These are phyloP conservation scores for Lamprotornis superbus DNA, from an alignment of 2,113 vertebrate genomes.

Conservation along the genomic window DNA sequence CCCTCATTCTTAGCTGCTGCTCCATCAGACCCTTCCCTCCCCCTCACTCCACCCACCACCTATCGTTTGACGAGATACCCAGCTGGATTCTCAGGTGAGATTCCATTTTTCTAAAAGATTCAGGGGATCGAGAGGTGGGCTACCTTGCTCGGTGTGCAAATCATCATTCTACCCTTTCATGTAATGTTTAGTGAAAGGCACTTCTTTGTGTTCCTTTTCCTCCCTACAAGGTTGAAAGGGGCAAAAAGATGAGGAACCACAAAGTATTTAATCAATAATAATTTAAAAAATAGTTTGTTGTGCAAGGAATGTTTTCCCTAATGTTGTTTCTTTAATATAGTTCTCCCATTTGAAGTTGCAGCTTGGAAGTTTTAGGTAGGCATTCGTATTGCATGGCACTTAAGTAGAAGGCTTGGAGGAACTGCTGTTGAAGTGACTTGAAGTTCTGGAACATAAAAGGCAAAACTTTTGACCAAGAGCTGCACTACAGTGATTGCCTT, in stretches of 20 bases:
- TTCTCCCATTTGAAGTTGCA: not conserved
- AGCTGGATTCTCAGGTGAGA: constrained; percentile 68
- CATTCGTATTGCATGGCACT: not conserved
- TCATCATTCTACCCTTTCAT: not conserved
- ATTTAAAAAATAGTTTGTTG: not conserved
- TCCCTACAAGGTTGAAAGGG: not conserved
- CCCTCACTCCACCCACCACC: constrained; percentile 31
- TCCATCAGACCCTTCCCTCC: constrained; percentile 61
- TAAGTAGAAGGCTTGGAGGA: not conserved
- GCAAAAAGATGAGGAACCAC: not conserved
- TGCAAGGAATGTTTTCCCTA: not conserved
- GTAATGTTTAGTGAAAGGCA: not conserved
- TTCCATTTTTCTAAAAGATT: constrained; percentile 45
- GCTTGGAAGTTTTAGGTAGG: not conserved
- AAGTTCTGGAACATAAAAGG: not conserved
- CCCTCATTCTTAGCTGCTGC: constrained; percentile 65
- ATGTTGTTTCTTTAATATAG: not conserved
- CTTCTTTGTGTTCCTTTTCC: not conserved
- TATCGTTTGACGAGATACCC: constrained; percentile 49
- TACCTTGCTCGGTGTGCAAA: not conserved
- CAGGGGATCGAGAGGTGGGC: not conserved
- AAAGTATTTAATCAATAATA: not conserved
- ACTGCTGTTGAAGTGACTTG: not conserved
- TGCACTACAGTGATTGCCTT: not conserved
- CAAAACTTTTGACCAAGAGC: not conserved